Conservation (phyloP, 2,797 vertebrate species). For the Alcedo atthis region DNA sequence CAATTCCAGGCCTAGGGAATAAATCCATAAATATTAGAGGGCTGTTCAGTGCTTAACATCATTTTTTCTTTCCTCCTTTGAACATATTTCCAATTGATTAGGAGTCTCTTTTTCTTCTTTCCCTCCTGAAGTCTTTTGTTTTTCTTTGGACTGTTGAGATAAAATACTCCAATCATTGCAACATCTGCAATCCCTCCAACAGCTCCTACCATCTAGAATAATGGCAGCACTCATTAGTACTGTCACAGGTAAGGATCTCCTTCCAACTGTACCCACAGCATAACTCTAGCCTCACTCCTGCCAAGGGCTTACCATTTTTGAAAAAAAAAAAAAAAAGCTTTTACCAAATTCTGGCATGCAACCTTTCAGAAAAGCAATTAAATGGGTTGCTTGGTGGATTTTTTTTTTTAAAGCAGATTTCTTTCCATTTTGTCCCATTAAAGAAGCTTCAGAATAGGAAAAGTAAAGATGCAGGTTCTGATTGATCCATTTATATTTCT, state of each 20-base stretch:
- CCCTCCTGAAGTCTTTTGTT: neutral
- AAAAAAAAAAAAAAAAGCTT: conserved; percentile 10
- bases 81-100: neutral
- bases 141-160: neutral
- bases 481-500: conserved; percentile 63
- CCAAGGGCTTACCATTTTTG: neutral
- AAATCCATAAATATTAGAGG: neutral
- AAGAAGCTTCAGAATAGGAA: conserved; percentile 23
- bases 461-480: conserved; percentile 34
- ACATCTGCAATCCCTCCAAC: neutral
- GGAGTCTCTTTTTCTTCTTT: neutral
- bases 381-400: neutral
- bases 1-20: neutral
- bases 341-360: neutral
- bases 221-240: neutral
- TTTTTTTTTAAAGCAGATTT: neutral
- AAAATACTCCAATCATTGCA: conserved; percentile 2
- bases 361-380: conserved; percentile 1
- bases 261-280: neutral
- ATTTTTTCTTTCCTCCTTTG: neutral
- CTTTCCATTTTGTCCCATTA: conserved; percentile 24
- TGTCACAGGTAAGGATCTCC: neutral
- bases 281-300: neutral
- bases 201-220: neutral
- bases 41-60: neutral